Conservation (phyloP, 2,113 vertebrate species). For the Toxotes chatareus region DNA sequence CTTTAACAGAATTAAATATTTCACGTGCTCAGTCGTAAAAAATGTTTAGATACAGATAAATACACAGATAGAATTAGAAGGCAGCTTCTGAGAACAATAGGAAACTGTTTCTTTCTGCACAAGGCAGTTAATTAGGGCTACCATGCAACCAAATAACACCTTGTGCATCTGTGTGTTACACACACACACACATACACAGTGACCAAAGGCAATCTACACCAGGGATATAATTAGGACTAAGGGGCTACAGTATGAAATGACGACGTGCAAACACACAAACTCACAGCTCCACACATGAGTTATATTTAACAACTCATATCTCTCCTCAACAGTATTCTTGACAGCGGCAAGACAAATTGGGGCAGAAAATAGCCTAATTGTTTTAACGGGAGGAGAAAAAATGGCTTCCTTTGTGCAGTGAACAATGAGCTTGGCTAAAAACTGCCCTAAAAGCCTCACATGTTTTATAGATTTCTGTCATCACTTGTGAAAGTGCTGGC, state of each 20-base stretch:
- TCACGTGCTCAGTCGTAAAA: neutral
- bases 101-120: constrained; percentile 29
- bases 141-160: constrained; percentile 30
- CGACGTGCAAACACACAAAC: constrained; percentile 42
- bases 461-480: constrained; percentile 37
- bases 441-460: constrained; percentile 18
- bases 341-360: constrained; percentile 63
- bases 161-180: constrained; percentile 15
- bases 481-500: constrained; percentile 22
- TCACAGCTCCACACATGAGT: constrained; percentile 29
- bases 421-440: constrained; percentile 75
- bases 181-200: constrained; percentile 18
- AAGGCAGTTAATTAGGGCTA: constrained; percentile 51
- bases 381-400: constrained; percentile 62
- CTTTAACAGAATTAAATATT: constrained; percentile 6
- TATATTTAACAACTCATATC: constrained; percentile 75
- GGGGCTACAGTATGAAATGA: constrained; percentile 64
- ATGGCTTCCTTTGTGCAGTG: constrained; percentile 73
- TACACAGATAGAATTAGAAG: constrained; percentile 32
- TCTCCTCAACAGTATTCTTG: constrained; percentile 66
- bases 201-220: constrained; percentile 52
- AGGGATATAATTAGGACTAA: constrained; percentile 68
- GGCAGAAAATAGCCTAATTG: constrained; percentile 81
- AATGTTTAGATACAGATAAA: constrained; percentile 16
- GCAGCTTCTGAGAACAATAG: constrained; percentile 10